Evolutionary conservation across 2,888 invertebrate genomes (phyloP).

Genomic region (Ceriagrion tenellum): DNA sequence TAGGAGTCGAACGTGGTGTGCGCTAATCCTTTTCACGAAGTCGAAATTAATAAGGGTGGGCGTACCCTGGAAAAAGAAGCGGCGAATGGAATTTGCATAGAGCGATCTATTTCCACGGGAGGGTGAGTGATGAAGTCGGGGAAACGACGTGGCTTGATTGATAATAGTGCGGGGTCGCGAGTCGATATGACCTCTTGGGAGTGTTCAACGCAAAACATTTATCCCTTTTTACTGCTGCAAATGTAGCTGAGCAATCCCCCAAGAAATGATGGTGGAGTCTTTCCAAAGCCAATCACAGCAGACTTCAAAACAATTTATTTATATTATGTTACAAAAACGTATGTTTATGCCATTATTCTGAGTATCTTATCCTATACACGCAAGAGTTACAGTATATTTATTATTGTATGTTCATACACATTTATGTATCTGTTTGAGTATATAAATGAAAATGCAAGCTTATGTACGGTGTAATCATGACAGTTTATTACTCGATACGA

Average conservation of each 20-base stretch:
- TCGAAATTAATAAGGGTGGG: background rate
- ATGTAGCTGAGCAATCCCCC: no score
- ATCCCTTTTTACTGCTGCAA: background rate
- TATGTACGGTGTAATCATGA: no score
- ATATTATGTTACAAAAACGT: no score
- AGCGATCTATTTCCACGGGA: background rate
- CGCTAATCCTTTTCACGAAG: background rate
- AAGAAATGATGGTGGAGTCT: background rate
- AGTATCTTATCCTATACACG: no score
- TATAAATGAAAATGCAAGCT: no score
- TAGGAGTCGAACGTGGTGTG: background rate
- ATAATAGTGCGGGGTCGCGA: background rate
- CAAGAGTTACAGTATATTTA: no score
- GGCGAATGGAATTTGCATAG: background rate
- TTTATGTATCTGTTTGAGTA: no score
- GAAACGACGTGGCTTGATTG: constrained; percentile 7
- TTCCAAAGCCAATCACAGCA: background rate
- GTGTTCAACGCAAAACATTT: background rate
- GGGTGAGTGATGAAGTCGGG: background rate
- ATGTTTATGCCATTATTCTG: no score
- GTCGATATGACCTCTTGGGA: background rate
- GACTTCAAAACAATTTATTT: no score
- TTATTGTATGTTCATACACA: no score
- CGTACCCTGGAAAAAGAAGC: background rate
- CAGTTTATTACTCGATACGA: no score